Conservation (phyloP, 2,888 invertebrate genomes). For the Beris morrisii region DNA sequence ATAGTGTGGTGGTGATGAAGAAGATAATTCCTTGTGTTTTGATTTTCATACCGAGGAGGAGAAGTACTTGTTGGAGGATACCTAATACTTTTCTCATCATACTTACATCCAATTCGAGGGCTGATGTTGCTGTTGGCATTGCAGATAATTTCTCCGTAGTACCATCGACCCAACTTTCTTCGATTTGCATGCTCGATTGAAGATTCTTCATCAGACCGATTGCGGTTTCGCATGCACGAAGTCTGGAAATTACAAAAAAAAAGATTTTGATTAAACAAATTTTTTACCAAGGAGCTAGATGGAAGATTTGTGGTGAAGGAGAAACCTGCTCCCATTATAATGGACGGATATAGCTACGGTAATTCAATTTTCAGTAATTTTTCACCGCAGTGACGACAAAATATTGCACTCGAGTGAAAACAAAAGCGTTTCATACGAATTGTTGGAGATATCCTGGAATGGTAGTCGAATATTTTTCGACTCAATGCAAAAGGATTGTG, state of each 20-base stretch:
- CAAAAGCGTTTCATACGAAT: too few relatives aligned
- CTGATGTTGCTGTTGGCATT: slow-evolving; percentile 65
- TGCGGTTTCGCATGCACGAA: slow-evolving; percentile 88
- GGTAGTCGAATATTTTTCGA: too few relatives aligned
- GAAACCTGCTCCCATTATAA: too few relatives aligned
- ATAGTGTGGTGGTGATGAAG: too few relatives aligned
- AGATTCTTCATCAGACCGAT: slow-evolving; percentile 89
- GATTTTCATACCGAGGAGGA: slow-evolving; percentile 44
- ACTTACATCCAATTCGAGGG: slow-evolving; percentile 57
- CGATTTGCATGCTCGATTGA: slow-evolving; percentile 82
- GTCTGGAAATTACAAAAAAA: slow-evolving; percentile 58
- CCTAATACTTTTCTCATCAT: slow-evolving; percentile 42
- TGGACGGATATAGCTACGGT: too few relatives aligned
- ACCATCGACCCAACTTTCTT: slow-evolving; percentile 88
- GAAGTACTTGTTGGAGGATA: slow-evolving; percentile 53
- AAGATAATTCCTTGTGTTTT: too few relatives aligned
- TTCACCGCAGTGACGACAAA: too few relatives aligned
- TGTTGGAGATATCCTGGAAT: too few relatives aligned
- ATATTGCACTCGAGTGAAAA: too few relatives aligned
- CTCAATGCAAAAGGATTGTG: too few relatives aligned
- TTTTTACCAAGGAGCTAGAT: neutral
- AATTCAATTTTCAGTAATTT: too few relatives aligned
- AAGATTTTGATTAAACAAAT: neutral
- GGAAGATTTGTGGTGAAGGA: too few relatives aligned
- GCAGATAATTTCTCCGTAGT: slow-evolving; percentile 78